phyloP scores from a whole-genome alignment of 1,140 invertebrate genomes.

The Tribolium castaneum region DNA sequence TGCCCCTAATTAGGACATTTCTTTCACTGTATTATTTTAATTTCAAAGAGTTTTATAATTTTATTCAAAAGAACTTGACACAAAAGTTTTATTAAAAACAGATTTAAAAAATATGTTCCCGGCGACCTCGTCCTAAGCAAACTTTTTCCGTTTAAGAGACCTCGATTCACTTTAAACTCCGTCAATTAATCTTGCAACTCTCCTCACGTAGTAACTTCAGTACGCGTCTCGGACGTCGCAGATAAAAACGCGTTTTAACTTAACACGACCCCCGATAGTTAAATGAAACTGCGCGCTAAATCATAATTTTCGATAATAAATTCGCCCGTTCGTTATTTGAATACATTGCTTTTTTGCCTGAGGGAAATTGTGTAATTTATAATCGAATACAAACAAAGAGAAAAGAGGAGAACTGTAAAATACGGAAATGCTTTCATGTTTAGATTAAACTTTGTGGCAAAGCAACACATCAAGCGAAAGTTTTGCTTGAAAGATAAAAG shows the following conservation, averaged over 20 bases:
- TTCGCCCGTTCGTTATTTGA: neutral
- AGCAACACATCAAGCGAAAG: neutral
- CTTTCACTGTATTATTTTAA: too few relatives aligned
- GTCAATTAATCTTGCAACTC: conserved; percentile 6
- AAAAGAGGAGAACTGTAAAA: neutral
- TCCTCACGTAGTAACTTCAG: conserved; percentile 12
- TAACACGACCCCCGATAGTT: neutral
- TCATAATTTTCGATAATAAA: neutral
- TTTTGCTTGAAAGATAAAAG: neutral
- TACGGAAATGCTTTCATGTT: neutral
- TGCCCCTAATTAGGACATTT: too few relatives aligned
- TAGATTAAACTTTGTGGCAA: neutral
- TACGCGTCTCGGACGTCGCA: neutral
- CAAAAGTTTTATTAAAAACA: neutral
- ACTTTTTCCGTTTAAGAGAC: neutral
- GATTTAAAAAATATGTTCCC: neutral
- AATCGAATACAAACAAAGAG: conserved; percentile 4
- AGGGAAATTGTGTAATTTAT: conserved; percentile 5
- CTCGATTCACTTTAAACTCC: neutral
- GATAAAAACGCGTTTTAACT: neutral
- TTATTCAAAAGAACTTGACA: neutral
- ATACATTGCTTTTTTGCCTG: neutral
- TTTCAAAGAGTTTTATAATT: too few relatives aligned
- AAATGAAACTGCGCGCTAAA: neutral
- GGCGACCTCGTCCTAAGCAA: neutral